These are phyloP conservation scores for Euthynnus affinis DNA, from an alignment of 2,797 vertebrate genomes.

Conservation along the genomic window DNA sequence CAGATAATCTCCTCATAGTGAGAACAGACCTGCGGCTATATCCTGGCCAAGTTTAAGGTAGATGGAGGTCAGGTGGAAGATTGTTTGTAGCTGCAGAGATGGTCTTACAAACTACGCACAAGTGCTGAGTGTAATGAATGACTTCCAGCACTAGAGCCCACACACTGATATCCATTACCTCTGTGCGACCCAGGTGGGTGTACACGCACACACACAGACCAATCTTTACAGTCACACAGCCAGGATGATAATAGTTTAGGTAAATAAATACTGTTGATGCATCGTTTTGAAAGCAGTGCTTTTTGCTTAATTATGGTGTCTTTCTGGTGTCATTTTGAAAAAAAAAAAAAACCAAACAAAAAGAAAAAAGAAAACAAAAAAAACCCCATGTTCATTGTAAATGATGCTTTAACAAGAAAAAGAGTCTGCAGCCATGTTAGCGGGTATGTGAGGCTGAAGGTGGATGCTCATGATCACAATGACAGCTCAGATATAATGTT, in stretches of 20 bases:
- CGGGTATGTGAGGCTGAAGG: no score
- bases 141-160: slow-evolving; percentile 17
- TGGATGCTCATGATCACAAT: not conserved
- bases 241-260: not conserved
- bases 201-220: not conserved
- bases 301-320: not conserved
- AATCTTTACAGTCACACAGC: not conserved
- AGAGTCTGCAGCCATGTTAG: no score
- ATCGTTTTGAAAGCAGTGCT: not conserved
- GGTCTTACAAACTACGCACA: not conserved
- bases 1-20: slow-evolving; percentile 35
- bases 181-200: slow-evolving; percentile 19
- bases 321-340: not conserved
- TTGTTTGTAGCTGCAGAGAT: not conserved
- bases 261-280: not conserved
- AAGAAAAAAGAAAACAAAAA: no score
- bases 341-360: not conserved
- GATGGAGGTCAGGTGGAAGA: slow-evolving; percentile 12
- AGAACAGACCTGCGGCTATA: slow-evolving; percentile 36
- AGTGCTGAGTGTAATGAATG: slow-evolving; percentile 16
- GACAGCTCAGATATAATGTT: not conserved
- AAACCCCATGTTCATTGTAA: not conserved
- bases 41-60: slow-evolving; percentile 28
- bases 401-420: no score
- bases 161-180: slow-evolving; percentile 39